Conservation (phyloP, 1,140 invertebrate species). For the Pogonomyrmex californicus region DNA sequence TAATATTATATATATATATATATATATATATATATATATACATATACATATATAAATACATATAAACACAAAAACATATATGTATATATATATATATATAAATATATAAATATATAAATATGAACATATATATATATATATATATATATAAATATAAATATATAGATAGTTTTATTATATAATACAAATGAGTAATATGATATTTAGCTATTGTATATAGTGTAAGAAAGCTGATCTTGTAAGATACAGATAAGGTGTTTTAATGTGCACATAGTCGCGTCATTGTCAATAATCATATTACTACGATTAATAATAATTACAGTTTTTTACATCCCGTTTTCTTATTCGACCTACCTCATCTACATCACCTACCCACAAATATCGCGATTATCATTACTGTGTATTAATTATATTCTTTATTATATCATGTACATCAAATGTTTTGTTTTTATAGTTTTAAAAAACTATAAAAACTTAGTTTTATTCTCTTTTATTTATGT, state of each 20-base stretch:
- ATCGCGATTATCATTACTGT: background rate
- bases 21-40: constrained; percentile 13
- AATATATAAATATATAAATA: constrained; percentile 35
- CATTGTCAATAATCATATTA: constrained; percentile 88
- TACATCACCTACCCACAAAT: background rate
- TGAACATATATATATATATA: background rate
- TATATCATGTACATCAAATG: background rate
- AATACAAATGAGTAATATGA: constrained; percentile 84
- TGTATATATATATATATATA: constrained; percentile 63
- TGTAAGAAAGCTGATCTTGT: constrained; percentile 88
- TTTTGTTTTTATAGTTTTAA: background rate
- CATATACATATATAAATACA: no score
- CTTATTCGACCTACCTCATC: constrained; percentile 6
- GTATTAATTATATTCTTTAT: background rate
- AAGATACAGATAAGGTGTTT: constrained; percentile 88
- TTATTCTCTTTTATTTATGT: background rate
- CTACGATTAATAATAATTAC: constrained; percentile 87
- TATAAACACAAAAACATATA: no score
- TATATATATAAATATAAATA: constrained; percentile 56
- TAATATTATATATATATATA: constrained; percentile 75
- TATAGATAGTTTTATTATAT: constrained; percentile 85
- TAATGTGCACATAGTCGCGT: constrained; percentile 89
- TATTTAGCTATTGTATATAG: constrained; percentile 87
- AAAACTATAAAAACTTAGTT: background rate
- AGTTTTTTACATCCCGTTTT: constrained; percentile 82